Conservation (phyloP, 1,140 invertebrate species). For the Lasioglossum baleicum region DNA sequence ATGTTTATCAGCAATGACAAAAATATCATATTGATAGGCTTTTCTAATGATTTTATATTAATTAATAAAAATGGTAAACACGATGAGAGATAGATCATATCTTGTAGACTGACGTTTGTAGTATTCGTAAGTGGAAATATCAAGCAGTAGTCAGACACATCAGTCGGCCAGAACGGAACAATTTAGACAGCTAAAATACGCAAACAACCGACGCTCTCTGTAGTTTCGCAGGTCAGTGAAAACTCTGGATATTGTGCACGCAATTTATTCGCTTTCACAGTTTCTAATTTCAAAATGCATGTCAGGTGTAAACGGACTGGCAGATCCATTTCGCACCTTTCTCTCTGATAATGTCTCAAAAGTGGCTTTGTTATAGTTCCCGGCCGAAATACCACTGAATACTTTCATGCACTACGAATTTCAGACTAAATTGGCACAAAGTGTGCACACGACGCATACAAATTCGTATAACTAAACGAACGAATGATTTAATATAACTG, state of each 20-base stretch:
- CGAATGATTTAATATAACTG: too few relatives aligned
- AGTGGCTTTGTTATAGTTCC: neutral
- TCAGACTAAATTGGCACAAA: neutral
- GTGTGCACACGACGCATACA: too few relatives aligned
- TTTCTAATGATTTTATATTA: too few relatives aligned
- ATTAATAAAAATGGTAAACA: too few relatives aligned
- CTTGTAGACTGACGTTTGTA: too few relatives aligned
- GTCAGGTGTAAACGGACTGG: conserved; percentile 17
- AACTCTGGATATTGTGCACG: neutral
- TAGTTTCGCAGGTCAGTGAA: neutral
- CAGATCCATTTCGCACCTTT: conserved; percentile 8
- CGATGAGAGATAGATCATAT: too few relatives aligned
- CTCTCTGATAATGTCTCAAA: neutral
- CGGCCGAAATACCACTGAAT: neutral
- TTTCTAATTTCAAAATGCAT: neutral
- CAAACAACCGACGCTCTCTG: neutral
- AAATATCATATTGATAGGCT: too few relatives aligned
- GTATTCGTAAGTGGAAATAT: too few relatives aligned
- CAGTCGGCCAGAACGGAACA: neutral
- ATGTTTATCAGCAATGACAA: too few relatives aligned
- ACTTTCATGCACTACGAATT: neutral
- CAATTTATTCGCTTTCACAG: neutral
- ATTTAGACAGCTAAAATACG: neutral
- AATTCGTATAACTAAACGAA: too few relatives aligned
- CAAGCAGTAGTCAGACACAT: too few relatives aligned